Evolutionary conservation across 1,140 invertebrate species (phyloP).

Genomic region (Popillia japonica): DNA sequence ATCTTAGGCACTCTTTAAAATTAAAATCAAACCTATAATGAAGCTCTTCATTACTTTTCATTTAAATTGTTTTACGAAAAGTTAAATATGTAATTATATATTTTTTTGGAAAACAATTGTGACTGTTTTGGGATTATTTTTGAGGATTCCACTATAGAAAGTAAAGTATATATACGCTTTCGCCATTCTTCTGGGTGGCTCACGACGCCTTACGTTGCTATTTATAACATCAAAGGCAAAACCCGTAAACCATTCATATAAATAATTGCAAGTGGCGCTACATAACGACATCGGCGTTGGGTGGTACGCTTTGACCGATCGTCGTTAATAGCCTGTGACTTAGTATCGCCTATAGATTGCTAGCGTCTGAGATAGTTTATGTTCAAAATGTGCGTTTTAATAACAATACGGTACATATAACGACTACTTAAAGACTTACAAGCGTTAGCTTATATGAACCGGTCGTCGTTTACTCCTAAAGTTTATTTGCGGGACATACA

Average conservation of each 20-base stretch:
- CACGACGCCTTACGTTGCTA: slow-evolving; percentile 1
- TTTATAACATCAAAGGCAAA: slow-evolving; percentile 27
- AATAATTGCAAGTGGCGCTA: slow-evolving; percentile 41
- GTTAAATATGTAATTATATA: too few species aligned
- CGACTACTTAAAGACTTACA: background rate
- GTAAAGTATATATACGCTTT: background rate
- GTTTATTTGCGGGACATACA: background rate
- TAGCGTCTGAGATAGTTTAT: slow-evolving; percentile 39
- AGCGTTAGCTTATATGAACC: background rate
- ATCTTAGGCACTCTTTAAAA: too few species aligned
- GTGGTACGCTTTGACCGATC: slow-evolving; percentile 42
- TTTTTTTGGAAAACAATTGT: too few species aligned
- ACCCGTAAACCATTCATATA: slow-evolving; percentile 43
- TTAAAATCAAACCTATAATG: too few species aligned
- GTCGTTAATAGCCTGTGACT: slow-evolving; percentile 42
- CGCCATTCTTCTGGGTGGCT: slow-evolving; percentile 31
- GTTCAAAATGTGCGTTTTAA: slow-evolving; percentile 36
- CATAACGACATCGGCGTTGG: slow-evolving; percentile 22
- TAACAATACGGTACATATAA: background rate
- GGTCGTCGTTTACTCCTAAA: background rate
- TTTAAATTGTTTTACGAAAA: too few species aligned
- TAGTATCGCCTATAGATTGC: slow-evolving; percentile 8
- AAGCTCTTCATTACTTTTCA: too few species aligned
- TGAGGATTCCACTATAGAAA: background rate
- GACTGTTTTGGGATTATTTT: background rate